A percentile compares a stretch with the other conserved stretches of the same genome.
Conservation (phyloP, 2,113 vertebrate genomes). For the Epinephelus cyanopodus region DNA sequence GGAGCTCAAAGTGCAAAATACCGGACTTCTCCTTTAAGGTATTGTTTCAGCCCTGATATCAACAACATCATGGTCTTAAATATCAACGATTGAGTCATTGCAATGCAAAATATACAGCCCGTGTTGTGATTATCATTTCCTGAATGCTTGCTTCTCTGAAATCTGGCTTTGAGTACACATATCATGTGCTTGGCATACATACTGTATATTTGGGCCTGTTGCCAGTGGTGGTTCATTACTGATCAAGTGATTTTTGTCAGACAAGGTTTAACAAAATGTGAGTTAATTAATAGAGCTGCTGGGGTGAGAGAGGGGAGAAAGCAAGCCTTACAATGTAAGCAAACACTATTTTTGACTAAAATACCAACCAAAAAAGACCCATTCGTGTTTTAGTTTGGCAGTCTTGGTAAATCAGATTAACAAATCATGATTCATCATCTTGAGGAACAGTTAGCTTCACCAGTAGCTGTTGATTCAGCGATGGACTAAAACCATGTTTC, state of each 20-base stretch:
- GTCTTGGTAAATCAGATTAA: constrained; percentile 5
- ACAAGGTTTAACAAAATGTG: constrained; percentile 25
- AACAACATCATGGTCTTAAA: no score
- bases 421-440: background rate
- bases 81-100: background rate
- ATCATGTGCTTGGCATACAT: constrained; percentile 18
- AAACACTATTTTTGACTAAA: background rate
- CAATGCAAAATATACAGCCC: background rate
- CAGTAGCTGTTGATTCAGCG: constrained; percentile 13
- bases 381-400: background rate
- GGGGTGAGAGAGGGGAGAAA: constrained; percentile 3
- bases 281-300: constrained; percentile 8
- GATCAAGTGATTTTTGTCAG: constrained; percentile 40
- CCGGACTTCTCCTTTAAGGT: no score
- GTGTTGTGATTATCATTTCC: background rate
- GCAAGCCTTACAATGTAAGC: constrained; percentile 4
- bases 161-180: constrained; percentile 5
- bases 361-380: background rate
- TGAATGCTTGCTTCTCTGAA: constrained; percentile 4
- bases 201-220: constrained; percentile 5
- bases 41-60: no score
- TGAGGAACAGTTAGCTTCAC: background rate
- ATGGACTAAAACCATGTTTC: background rate
- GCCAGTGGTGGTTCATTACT: constrained; percentile 37
- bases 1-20: no score